Base-by-base conservation (phyloP, 1,140 invertebrate genomes). In the Philaenus spumarius region DNA sequence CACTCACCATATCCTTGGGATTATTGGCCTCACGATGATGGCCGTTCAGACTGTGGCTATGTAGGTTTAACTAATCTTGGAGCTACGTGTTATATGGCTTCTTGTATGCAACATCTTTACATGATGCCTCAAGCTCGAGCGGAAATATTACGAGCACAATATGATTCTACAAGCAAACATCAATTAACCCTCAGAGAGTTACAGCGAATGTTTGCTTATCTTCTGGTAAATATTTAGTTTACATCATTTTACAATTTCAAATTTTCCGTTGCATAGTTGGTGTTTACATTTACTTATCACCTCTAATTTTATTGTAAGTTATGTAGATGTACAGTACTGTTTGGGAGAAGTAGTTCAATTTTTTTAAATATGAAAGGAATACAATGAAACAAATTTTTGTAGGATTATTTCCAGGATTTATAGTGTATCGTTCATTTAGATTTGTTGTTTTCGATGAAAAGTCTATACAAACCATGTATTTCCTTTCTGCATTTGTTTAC, bases 51-150 rank as follows among this genome's bases (percentile, higher is more conserved):
- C 66, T 95, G 92, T 73, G 94, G 93, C 4, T 96, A 94, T 73
- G 93, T 95, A 0, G 95, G 95, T 0, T 74, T 97, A 3, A 95
- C 92, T 0, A 97, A 97, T 74, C 75, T 97, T 4, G 94, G 95
- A 19, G 94, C 94, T 12, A 97, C 94, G 0, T 97, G 94, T 71
- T 97, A 97, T 71, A 94, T 97, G 91, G 94, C 94, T 2, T 93
- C 93, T 19, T 95, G 92, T 69, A 93, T 97, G 82, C 94, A 97
- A 71, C 94, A 96, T 74, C 72, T 97, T 24, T 97, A 93, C 67
- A 97, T 97, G 93, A 94, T 97, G 83, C 93, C 93, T 4, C 87
- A 92, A 68, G 90, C 90, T 0, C 76, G 94, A 54, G 80, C 85
- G 26, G 87, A 90, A 0, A 87, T 97, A 54, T 68, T 97, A 20